Conservation (phyloP, 2,888 invertebrate genomes). For the Cataglyphis albicans region DNA sequence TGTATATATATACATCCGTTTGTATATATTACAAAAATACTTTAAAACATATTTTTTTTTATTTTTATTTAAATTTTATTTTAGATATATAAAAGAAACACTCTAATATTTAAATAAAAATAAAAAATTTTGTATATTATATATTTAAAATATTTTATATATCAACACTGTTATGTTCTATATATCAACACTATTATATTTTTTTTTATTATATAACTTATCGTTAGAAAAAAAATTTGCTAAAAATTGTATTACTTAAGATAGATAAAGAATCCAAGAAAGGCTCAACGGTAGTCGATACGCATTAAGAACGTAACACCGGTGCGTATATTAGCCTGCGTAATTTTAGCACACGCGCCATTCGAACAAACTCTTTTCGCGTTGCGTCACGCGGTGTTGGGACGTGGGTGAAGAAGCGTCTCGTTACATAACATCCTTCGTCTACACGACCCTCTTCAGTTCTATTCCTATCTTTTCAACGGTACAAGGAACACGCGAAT, state of each 20-base stretch:
- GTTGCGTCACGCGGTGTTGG: slow-evolving; percentile 67
- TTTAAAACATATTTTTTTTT: not conserved
- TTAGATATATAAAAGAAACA: not conserved
- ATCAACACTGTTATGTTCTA: not conserved
- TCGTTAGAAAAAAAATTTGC: not conserved
- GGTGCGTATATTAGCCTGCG: slow-evolving; percentile 65
- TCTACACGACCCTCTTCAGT: slow-evolving; percentile 49
- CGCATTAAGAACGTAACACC: slow-evolving; percentile 26
- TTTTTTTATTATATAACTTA: not conserved
- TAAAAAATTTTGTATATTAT: not conserved
- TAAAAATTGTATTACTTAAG: not conserved
- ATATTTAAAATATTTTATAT: not conserved
- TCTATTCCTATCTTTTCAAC: slow-evolving; percentile 51
- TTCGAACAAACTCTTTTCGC: slow-evolving; percentile 66
- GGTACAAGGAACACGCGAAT: slow-evolving; percentile 11
- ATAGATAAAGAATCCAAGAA: slow-evolving; percentile 1
- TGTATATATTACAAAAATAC: not conserved
- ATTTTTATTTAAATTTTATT: not conserved
- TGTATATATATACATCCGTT: too few relatives aligned
- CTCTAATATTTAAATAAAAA: not conserved
- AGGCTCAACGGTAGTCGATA: slow-evolving; percentile 12
- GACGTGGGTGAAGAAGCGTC: slow-evolving; percentile 70
- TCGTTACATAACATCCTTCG: slow-evolving; percentile 68
- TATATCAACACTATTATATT: not conserved
- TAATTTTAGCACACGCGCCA: slow-evolving; percentile 71